Percentiles rank a stretch among this genome's conserved stretches.
Evolutionary conservation across 2,113 vertebrate species (phyloP).

Genomic region (Nothocercus nigrocapillus): DNA sequence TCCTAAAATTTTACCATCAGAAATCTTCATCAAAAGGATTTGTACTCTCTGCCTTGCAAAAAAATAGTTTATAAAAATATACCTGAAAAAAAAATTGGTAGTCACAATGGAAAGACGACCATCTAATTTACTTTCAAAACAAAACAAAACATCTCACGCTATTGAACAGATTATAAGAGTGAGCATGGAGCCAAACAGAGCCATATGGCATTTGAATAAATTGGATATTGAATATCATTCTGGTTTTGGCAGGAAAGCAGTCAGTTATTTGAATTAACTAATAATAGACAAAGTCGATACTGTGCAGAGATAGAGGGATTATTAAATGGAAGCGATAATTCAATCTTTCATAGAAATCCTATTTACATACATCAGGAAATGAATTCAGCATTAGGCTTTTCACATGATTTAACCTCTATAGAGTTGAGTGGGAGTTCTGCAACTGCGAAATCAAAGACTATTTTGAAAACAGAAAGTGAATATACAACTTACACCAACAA

Average conservation of each 20-base stretch:
- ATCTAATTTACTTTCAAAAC: conserved; percentile 10
- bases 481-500: neutral
- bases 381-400: neutral
- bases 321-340: neutral
- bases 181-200: neutral
- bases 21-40: neutral
- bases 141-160: conserved; percentile 13
- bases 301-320: neutral
- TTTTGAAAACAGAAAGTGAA: neutral
- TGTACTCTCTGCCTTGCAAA: neutral
- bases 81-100: neutral
- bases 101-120: neutral
- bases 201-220: conserved; percentile 38
- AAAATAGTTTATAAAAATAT: neutral
- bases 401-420: neutral
- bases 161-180: neutral
- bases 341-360: neutral
- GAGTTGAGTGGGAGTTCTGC: neutral
- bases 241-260: conserved; percentile 12
- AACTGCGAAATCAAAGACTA: neutral
- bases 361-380: neutral
- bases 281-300: neutral
- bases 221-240: conserved; percentile 22
- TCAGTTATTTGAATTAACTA: conserved; percentile 28
- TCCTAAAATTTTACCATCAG: neutral